A percentile compares a stretch with the other conserved stretches of the same genome.
These are phyloP conservation scores for Eledone cirrhosa DNA, from an alignment of 2,888 invertebrate genomes.

Conservation along the genomic window DNA sequence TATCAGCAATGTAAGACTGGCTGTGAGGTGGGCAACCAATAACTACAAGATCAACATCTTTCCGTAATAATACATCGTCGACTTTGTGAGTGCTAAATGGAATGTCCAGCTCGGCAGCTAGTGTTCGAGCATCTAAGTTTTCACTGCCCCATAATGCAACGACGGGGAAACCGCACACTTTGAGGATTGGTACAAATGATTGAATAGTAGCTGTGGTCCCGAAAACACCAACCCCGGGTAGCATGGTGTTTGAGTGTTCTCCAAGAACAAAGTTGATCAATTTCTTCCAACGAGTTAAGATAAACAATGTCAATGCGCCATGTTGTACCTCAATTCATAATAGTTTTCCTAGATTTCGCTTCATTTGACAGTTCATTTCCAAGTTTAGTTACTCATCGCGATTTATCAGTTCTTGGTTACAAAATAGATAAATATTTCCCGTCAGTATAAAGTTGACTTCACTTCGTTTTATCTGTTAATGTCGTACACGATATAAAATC, in stretches of 20 bases:
- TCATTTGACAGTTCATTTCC: too few relatives aligned
- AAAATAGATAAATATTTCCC: too few relatives aligned
- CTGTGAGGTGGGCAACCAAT: slow-evolving; percentile 92
- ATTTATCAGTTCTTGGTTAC: too few relatives aligned
- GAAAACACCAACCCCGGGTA: slow-evolving; percentile 94
- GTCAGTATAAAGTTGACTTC: too few relatives aligned
- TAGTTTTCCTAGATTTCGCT: too few relatives aligned
- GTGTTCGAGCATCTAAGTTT: slow-evolving; percentile 74
- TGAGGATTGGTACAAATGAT: slow-evolving; percentile 86
- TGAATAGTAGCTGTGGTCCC: slow-evolving; percentile 88
- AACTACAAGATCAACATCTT: slow-evolving; percentile 93
- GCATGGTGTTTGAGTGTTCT: slow-evolving; percentile 70
- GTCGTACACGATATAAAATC: too few relatives aligned
- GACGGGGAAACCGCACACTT: slow-evolving; percentile 91
- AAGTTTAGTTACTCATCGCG: too few relatives aligned
- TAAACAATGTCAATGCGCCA: neutral
- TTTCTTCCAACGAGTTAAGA: too few relatives aligned
- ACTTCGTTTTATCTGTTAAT: too few relatives aligned
- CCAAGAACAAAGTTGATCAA: neutral
- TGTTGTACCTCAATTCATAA: slow-evolving; percentile 17
- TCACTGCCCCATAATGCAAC: slow-evolving; percentile 95
- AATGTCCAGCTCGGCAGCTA: slow-evolving; percentile 83
- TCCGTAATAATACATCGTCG: slow-evolving; percentile 89
- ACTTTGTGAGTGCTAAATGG: slow-evolving; percentile 62
- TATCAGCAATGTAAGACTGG: slow-evolving; percentile 94